Evolutionary conservation across 2,888 invertebrate genomes (phyloP).

Genomic region (Eucera pruinosa): DNA sequence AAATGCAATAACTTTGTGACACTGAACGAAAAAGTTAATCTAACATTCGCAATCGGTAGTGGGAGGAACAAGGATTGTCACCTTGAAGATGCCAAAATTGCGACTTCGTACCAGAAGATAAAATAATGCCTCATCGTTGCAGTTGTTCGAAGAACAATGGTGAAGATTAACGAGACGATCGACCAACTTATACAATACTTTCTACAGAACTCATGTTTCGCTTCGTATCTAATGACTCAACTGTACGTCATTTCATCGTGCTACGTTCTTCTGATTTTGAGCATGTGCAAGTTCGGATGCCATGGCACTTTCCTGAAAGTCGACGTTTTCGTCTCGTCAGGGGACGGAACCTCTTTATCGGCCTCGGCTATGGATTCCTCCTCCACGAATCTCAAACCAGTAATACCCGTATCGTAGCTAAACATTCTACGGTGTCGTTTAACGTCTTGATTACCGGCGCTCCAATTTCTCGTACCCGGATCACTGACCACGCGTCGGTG

Average conservation of each 20-base stretch:
- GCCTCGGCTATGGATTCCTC: constrained; percentile 62
- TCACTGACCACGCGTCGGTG: constrained; percentile 77
- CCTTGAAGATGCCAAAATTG: constrained; percentile 2
- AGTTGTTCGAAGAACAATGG: constrained; percentile 14
- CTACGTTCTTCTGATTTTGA: constrained; percentile 80
- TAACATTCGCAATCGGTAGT: background rate
- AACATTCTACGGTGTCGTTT: constrained; percentile 73
- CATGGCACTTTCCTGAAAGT: constrained; percentile 85
- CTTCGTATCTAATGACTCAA: constrained; percentile 21
- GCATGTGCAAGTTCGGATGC: constrained; percentile 84
- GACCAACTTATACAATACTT: constrained; percentile 6
- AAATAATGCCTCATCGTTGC: constrained; percentile 17
- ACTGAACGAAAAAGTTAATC: background rate
- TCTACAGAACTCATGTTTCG: background rate
- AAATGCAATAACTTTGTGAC: background rate
- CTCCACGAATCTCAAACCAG: constrained; percentile 55
- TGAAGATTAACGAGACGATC: constrained; percentile 5
- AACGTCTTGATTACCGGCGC: constrained; percentile 27
- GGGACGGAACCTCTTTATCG: constrained; percentile 63
- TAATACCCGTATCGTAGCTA: constrained; percentile 70
- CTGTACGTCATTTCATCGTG: background rate
- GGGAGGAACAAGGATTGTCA: background rate
- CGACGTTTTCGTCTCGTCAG: constrained; percentile 72
- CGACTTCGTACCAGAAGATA: background rate
- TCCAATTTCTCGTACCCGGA: constrained; percentile 69